Conservation (phyloP, 2,113 vertebrate species). For the Taurulus bubalis region DNA sequence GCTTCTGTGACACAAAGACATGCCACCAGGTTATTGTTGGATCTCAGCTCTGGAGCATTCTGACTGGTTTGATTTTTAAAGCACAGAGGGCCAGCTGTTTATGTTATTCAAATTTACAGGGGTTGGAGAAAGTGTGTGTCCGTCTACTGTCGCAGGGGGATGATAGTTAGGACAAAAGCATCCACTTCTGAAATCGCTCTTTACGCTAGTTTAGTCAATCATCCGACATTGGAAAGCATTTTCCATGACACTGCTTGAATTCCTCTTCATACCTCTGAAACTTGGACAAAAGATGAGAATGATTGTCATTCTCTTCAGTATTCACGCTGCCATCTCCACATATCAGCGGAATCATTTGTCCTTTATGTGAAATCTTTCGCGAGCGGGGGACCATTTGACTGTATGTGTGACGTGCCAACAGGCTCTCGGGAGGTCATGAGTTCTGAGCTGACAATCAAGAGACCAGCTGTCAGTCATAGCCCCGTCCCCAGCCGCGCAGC, state of each 20-base stretch:
- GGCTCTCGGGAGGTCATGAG: slow-evolving; percentile 67
- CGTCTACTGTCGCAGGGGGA: slow-evolving; percentile 21
- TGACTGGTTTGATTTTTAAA: slow-evolving; percentile 51
- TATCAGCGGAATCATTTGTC: slow-evolving; percentile 46
- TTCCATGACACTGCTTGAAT: slow-evolving; percentile 51
- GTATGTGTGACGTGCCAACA: slow-evolving; percentile 44
- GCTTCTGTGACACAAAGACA: slow-evolving; percentile 84
- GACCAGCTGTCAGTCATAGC: slow-evolving; percentile 58
- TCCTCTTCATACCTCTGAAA: slow-evolving; percentile 44
- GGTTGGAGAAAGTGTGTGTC: slow-evolving; percentile 38
- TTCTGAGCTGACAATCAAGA: slow-evolving; percentile 65
- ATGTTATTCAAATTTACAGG: slow-evolving; percentile 62
- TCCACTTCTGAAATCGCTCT: slow-evolving; percentile 48
- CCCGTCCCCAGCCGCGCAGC: slow-evolving; percentile 39
- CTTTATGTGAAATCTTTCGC: slow-evolving; percentile 42
- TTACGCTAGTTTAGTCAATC: slow-evolving; percentile 59
- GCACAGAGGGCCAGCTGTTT: slow-evolving; percentile 54
- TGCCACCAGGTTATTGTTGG: slow-evolving; percentile 65
- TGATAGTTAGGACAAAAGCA: slow-evolving; percentile 43
- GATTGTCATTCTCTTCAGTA: slow-evolving; percentile 54
- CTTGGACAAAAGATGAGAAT: slow-evolving; percentile 60
- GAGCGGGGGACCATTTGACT: slow-evolving; percentile 21
- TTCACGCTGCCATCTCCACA: slow-evolving; percentile 42
- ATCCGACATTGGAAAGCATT: slow-evolving; percentile 34
- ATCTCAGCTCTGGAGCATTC: slow-evolving; percentile 67